Evolutionary conservation across 64 coral and sea anemone genomes (phyloP).

Genomic region (Orbicella faveolata): DNA sequence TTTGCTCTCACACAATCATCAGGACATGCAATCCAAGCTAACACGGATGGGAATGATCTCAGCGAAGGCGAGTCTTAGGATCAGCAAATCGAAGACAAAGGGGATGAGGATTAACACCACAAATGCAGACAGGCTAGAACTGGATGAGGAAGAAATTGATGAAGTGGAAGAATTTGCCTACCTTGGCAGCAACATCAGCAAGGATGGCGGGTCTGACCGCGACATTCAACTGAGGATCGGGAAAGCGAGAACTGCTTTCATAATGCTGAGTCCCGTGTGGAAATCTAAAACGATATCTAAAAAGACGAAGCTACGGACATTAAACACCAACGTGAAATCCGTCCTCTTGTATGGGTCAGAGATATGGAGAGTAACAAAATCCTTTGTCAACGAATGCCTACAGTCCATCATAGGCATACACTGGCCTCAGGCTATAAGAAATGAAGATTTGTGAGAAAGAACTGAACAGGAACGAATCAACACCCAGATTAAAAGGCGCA

Average conservation of each 20-base stretch:
- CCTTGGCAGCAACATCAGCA: not conserved
- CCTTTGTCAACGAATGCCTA: not conserved
- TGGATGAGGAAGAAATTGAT: not conserved
- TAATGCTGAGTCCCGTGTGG: too few species aligned
- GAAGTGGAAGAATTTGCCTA: not conserved
- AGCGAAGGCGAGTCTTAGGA: not conserved
- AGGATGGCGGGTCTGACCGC: too few species aligned
- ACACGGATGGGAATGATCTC: not conserved
- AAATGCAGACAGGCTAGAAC: not conserved
- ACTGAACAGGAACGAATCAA: not conserved
- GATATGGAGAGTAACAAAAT: not conserved
- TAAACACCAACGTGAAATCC: too few species aligned
- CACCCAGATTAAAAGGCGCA: not conserved
- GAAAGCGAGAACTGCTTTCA: too few species aligned
- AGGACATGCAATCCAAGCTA: conserved; percentile 23
- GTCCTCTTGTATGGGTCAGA: too few species aligned
- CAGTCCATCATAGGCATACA: not conserved
- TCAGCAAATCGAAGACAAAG: conserved; percentile 5
- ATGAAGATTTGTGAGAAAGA: not conserved
- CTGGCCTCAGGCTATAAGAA: too few species aligned
- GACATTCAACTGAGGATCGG: too few species aligned
- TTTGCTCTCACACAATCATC: too few species aligned
- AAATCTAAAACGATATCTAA: too few species aligned
- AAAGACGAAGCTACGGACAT: too few species aligned
- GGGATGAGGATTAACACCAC: too few species aligned